Conservation (phyloP, 1,140 invertebrate species). For the Heliothis subflexa region DNA sequence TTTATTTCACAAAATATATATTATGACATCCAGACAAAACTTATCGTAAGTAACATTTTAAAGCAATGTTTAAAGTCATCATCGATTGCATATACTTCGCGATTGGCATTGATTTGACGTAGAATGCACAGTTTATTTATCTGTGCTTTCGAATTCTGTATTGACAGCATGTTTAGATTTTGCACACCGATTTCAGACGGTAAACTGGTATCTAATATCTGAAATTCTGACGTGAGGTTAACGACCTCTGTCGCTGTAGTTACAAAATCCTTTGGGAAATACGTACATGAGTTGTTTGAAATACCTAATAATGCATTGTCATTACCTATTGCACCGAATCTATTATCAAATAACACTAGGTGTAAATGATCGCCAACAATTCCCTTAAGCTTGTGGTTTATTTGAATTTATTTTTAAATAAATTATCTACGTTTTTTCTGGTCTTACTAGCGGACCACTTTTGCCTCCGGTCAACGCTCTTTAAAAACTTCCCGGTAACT, state of each 20-base stretch:
- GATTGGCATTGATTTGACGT: neutral
- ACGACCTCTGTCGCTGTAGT: neutral
- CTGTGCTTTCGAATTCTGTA: neutral
- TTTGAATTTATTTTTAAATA: neutral
- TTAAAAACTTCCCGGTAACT: too few relatives aligned
- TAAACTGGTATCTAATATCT: neutral
- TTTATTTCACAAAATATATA: neutral
- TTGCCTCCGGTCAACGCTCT: too few relatives aligned
- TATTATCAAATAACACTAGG: neutral
- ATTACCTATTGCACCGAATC: neutral
- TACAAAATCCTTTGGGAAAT: neutral
- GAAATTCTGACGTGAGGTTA: neutral
- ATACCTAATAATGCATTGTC: neutral
- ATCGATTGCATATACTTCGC: neutral
- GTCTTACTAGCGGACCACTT: too few relatives aligned
- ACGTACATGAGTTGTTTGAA: neutral
- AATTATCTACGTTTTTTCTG: neutral
- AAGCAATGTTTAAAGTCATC: neutral
- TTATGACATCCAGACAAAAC: neutral
- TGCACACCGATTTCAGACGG: neutral
- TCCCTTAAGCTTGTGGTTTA: neutral
- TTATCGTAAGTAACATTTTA: too few relatives aligned
- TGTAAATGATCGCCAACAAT: neutral
- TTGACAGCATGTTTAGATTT: neutral
- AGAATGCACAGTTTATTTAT: neutral